These are phyloP conservation scores for Steinernema carpocapsae DNA, from an alignment of 2,888 invertebrate genomes.

Conservation along the genomic window DNA sequence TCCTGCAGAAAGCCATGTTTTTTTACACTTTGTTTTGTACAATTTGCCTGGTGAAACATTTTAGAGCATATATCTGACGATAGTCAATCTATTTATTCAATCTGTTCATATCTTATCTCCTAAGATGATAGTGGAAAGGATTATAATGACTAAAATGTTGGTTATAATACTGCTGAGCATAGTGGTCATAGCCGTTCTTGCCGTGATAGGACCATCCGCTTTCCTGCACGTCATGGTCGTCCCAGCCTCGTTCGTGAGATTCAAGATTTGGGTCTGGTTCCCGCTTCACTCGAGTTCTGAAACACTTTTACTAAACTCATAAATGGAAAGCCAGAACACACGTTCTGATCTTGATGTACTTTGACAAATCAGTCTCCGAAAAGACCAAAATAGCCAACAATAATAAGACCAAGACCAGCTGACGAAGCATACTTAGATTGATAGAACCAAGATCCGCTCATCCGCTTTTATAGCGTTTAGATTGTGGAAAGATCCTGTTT, in stretches of 20 bases:
- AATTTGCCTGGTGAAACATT: background rate
- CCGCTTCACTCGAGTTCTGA: too few species aligned
- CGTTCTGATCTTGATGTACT: too few species aligned
- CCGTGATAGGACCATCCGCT: constrained; percentile 16
- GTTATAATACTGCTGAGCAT: background rate
- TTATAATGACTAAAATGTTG: background rate
- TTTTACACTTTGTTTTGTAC: background rate
- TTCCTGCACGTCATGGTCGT: background rate
- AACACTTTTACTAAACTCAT: too few species aligned
- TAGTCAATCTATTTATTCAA: background rate
- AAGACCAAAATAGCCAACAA: too few species aligned
- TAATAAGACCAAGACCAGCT: too few species aligned
- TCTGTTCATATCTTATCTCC: background rate
- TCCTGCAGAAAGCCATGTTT: background rate
- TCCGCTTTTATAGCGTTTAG: too few species aligned
- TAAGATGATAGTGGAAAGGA: background rate
- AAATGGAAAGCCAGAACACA: too few species aligned
- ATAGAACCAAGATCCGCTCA: too few species aligned
- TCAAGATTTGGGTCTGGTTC: too few species aligned
- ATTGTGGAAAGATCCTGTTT: too few species aligned
- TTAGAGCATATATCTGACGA: background rate
- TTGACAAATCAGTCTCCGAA: too few species aligned
- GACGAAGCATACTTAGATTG: too few species aligned
- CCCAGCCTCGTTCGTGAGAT: background rate
- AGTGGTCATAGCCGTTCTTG: background rate